A percentile compares a stretch with the other conserved stretches of the same genome.
Conservation (phyloP, 2,888 invertebrate genomes). For the Clitarchus hookeri region DNA sequence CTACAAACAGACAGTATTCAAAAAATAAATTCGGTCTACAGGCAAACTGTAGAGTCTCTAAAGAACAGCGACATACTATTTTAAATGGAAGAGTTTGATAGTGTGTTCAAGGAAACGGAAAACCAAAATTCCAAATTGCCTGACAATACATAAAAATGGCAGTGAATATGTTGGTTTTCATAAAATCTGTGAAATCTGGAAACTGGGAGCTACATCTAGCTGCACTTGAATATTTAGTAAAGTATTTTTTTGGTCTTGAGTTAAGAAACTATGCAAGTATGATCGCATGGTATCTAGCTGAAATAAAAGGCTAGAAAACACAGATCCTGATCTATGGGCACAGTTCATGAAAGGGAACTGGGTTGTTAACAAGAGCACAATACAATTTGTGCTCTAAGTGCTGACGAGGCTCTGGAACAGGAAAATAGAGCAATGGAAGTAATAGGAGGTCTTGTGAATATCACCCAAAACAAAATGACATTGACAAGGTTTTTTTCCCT, state of each 20-base stretch:
- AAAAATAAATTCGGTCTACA: neutral
- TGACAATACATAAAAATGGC: slow-evolving; percentile 24
- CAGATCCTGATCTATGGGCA: neutral
- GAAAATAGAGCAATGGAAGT: slow-evolving; percentile 24
- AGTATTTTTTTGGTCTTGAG: slow-evolving; percentile 31
- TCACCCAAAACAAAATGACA: neutral
- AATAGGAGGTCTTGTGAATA: neutral
- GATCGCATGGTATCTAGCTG: slow-evolving; percentile 27
- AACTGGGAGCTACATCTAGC: slow-evolving; percentile 29
- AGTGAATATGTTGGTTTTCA: neutral
- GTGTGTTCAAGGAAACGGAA: neutral
- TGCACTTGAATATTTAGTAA: slow-evolving; percentile 15
- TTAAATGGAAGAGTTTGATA: neutral
- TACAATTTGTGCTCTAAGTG: slow-evolving; percentile 15
- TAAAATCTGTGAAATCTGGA: slow-evolving; percentile 2
- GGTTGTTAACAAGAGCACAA: slow-evolving; percentile 28
- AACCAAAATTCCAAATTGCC: slow-evolving; percentile 10
- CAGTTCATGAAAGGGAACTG: slow-evolving; percentile 28
- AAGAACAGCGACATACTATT: neutral
- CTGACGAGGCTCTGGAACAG: slow-evolving; percentile 16
- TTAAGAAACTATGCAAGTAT: slow-evolving; percentile 29
- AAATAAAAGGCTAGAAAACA: slow-evolving; percentile 1
- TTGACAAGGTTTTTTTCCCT: no score
- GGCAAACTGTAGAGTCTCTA: neutral
- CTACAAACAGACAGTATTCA: neutral